These are phyloP conservation scores for Tineola bisselliella DNA, from an alignment of 2,888 invertebrate species.

Conservation along the genomic window DNA sequence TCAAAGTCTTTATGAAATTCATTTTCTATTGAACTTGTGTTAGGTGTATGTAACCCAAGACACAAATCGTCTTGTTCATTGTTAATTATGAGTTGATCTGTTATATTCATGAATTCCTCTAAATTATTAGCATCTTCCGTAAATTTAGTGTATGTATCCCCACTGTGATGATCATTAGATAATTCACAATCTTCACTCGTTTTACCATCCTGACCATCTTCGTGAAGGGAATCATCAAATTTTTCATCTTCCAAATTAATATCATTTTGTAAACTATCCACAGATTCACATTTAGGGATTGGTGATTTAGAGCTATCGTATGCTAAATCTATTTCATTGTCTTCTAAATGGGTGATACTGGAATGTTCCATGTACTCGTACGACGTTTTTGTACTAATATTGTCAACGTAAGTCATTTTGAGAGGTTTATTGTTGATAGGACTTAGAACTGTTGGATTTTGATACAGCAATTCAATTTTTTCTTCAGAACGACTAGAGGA, in stretches of 20 bases:
- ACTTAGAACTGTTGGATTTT: slow-evolving; percentile 43
- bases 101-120: slow-evolving; percentile 52
- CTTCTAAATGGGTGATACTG: neutral
- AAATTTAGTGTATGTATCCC: slow-evolving; percentile 59
- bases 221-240: slow-evolving; percentile 34
- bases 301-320: neutral
- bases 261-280: slow-evolving; percentile 38
- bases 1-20: neutral
- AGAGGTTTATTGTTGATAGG: slow-evolving; percentile 30
- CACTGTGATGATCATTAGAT: slow-evolving; percentile 42
- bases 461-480: slow-evolving; percentile 43
- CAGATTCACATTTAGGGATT: slow-evolving; percentile 21
- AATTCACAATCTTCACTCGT: slow-evolving; percentile 23
- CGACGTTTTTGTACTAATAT: neutral
- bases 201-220: slow-evolving; percentile 21
- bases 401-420: neutral
- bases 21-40: slow-evolving; percentile 45
- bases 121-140: slow-evolving; percentile 49
- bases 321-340: neutral
- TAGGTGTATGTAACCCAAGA: slow-evolving; percentile 44
- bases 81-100: slow-evolving; percentile 44
- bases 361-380: neutral
- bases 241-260: slow-evolving; percentile 38
- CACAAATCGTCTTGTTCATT: slow-evolving; percentile 25
- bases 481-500: slow-evolving; percentile 22